Percentiles rank a stretch among this genome's conserved stretches.
Conservation (phyloP, 2,113 vertebrate species). For the Micronycteris hirsuta region DNA sequence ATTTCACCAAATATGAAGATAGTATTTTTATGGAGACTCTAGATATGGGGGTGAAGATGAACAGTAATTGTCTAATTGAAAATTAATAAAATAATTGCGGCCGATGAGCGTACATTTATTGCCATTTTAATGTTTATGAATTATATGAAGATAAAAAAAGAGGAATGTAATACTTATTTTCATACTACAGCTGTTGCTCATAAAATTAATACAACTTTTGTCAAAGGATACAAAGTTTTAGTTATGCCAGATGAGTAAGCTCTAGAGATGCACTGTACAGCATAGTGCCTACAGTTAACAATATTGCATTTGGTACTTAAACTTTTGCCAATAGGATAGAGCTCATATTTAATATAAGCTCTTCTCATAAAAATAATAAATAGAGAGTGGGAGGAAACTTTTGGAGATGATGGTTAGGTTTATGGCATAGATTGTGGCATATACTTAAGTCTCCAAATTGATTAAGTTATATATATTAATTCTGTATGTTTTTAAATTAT, state of each 20-base stretch:
- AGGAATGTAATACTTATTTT: neutral
- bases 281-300: neutral
- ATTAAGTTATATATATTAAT: neutral
- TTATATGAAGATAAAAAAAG: neutral
- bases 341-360: neutral
- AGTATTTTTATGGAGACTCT: neutral
- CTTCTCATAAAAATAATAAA: neutral
- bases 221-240: neutral
- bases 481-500: neutral
- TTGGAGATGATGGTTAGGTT: neutral
- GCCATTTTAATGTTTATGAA: neutral
- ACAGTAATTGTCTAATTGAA: neutral
- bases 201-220: neutral
- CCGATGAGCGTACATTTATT: neutral
- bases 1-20: neutral
- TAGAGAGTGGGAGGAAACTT: neutral
- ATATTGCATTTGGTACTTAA: neutral
- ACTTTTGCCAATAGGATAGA: neutral
- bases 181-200: neutral
- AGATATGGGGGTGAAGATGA: neutral
- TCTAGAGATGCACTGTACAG: neutral
- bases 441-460: neutral
- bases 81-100: neutral
- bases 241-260: neutral
- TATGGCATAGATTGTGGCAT: neutral